Percentiles rank a stretch among this genome's conserved stretches.
Conservation (phyloP, 2,113 vertebrate species). For the Anthoscopus minutus region DNA sequence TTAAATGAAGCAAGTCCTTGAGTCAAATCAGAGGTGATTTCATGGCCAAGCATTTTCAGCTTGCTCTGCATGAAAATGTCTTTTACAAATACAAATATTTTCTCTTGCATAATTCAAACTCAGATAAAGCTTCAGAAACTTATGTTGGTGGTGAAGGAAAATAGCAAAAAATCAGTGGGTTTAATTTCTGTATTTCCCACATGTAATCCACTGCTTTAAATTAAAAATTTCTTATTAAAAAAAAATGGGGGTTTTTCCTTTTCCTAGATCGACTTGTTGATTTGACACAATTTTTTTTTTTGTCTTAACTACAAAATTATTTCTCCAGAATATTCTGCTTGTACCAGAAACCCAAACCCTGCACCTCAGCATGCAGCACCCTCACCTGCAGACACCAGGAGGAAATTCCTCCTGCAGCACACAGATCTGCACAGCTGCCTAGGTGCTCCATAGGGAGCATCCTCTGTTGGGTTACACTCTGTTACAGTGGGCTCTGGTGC, state of each 20-base stretch:
- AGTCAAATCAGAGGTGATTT: background rate
- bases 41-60: background rate
- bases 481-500: background rate
- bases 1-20: background rate
- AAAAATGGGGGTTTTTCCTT: background rate
- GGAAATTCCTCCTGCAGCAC: background rate
- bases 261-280: background rate
- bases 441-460: background rate
- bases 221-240: background rate
- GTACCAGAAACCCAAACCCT: background rate
- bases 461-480: background rate
- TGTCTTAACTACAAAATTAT: fast-evolving
- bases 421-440: background rate
- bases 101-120: background rate
- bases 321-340: background rate
- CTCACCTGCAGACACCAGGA: background rate
- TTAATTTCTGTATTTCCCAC: background rate
- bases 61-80: background rate
- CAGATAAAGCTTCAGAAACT: background rate
- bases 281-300: background rate
- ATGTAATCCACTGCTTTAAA: background rate
- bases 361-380: background rate
- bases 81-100: background rate
- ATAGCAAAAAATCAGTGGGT: fast-evolving
- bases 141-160: background rate